phyloP scores from a whole-genome alignment of 1,140 invertebrate genomes.

The Zaprionus inermis region DNA sequence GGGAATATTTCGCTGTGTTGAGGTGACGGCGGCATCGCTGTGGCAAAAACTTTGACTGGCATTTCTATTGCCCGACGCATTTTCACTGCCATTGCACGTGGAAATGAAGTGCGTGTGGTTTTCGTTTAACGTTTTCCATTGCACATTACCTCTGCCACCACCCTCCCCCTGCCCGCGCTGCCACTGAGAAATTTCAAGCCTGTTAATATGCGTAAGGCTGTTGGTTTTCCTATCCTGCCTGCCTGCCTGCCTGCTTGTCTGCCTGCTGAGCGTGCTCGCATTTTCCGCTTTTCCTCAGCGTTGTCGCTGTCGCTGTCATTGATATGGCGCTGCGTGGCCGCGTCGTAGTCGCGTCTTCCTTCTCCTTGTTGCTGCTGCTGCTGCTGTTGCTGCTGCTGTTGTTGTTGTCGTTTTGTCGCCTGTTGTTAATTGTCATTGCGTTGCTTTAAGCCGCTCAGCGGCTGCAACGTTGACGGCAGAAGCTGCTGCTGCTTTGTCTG shows the following conservation, averaged over 20 bases:
- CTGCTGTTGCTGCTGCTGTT: background rate
- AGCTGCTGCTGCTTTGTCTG: conserved; percentile 11
- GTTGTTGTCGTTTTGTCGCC: conserved; percentile 63
- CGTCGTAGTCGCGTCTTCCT: conserved; percentile 26
- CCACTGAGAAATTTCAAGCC: conserved; percentile 60
- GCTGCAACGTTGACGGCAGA: conserved; percentile 34
- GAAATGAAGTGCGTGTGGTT: conserved; percentile 56
- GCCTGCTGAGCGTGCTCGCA: conserved; percentile 25
- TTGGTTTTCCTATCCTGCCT: conserved; percentile 13
- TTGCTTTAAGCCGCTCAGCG: conserved; percentile 72
- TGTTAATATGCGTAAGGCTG: conserved; percentile 75
- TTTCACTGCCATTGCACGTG: conserved; percentile 42
- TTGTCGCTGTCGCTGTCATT: conserved; percentile 56
- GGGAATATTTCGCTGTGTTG: conserved; percentile 21
- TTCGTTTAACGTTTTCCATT: conserved; percentile 46
- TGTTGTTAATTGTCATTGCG: conserved; percentile 80
- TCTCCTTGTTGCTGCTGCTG: background rate
- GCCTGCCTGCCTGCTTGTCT: background rate
- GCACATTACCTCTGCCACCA: background rate
- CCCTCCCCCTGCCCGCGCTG: background rate
- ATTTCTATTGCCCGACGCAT: conserved; percentile 46
- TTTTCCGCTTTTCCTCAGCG: conserved; percentile 32
- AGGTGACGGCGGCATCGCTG: conserved; percentile 12
- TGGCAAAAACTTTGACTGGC: conserved; percentile 51
- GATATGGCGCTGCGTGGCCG: conserved; percentile 51